phyloP scores from a whole-genome alignment of 2,797 vertebrate genomes.

The Poeciliopsis gracilis region DNA sequence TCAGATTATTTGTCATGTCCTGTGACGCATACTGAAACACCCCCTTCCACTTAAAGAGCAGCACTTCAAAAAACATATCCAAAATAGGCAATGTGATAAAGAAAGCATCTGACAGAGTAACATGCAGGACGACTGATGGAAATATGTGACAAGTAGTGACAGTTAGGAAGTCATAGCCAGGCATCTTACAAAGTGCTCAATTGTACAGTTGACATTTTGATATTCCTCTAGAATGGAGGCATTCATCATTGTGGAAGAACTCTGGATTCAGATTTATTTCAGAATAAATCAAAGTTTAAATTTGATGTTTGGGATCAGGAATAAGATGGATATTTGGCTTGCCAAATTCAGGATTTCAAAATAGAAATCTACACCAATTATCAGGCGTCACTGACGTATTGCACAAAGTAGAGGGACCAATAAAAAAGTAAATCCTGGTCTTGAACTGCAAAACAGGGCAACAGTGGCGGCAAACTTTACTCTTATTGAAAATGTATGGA shows the following conservation, averaged over 20 bases:
- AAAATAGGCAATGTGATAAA: constrained; percentile 47
- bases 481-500: not conserved
- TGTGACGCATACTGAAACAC: constrained; percentile 39
- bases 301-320: not conserved
- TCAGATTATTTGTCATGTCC: constrained; percentile 55
- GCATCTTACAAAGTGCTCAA: not conserved
- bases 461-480: not conserved
- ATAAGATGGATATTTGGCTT: not conserved
- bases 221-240: no score
- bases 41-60: constrained; percentile 11
- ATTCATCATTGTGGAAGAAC: not conserved
- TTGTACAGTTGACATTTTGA: no score
- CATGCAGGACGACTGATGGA: not conserved
- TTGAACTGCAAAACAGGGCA: not conserved
- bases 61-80: not conserved
- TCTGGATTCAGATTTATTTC: not conserved
- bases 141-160: not conserved
- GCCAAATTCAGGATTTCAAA: not conserved
- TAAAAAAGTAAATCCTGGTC: not conserved
- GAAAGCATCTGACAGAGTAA: not conserved
- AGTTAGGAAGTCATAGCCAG: not conserved
- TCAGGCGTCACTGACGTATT: not conserved
- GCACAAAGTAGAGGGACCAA: no score
- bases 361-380: not conserved
- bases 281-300: not conserved